A percentile compares a stretch with the other conserved stretches of the same genome.
Conservation (phyloP, 2,888 invertebrate genomes). For the Trissolcus japonicus region DNA sequence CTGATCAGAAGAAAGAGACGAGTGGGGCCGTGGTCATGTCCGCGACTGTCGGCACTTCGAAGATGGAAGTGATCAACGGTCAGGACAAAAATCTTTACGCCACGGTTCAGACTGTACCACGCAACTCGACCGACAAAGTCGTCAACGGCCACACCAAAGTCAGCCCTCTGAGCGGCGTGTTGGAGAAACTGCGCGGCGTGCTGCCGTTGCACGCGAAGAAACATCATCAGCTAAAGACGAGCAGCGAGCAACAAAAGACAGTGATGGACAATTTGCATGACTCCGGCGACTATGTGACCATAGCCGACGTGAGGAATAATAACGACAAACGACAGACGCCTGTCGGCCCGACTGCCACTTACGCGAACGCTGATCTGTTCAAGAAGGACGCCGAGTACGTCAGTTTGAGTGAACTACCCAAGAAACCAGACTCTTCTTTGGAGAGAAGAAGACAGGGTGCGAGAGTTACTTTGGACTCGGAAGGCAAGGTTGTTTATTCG, state of each 20-base stretch:
- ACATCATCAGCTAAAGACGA: conserved; percentile 58
- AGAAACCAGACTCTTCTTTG: conserved; percentile 78
- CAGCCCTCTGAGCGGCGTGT: conserved; percentile 83
- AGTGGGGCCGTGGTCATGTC: conserved; percentile 71
- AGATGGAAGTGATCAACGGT: conserved; percentile 74
- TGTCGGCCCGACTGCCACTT: conserved; percentile 69
- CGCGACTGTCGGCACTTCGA: conserved; percentile 73
- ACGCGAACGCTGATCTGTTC: conserved; percentile 82
- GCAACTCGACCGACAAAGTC: conserved; percentile 36
- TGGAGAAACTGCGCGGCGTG: conserved; percentile 82
- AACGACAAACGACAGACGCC: conserved; percentile 79
- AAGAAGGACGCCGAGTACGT: conserved; percentile 87
- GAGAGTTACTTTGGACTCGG: conserved; percentile 88
- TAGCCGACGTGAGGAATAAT: conserved; percentile 88
- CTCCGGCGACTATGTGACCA: conserved; percentile 90
- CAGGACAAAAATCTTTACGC: conserved; percentile 74
- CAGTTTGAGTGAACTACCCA: conserved; percentile 87
- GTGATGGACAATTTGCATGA: conserved; percentile 72
- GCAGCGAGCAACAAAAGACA: conserved; percentile 48
- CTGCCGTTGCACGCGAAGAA: conserved; percentile 75
- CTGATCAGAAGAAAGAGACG: conserved; percentile 56
- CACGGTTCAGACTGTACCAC: conserved; percentile 70
- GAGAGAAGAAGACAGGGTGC: conserved; percentile 82
- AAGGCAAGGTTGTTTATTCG: conserved; percentile 91
- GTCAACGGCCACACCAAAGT: conserved; percentile 56